Percentiles rank a stretch among this genome's conserved stretches.
Evolutionary conservation across 2,888 invertebrate species (phyloP).

Genomic region (Chalcis sispes): DNA sequence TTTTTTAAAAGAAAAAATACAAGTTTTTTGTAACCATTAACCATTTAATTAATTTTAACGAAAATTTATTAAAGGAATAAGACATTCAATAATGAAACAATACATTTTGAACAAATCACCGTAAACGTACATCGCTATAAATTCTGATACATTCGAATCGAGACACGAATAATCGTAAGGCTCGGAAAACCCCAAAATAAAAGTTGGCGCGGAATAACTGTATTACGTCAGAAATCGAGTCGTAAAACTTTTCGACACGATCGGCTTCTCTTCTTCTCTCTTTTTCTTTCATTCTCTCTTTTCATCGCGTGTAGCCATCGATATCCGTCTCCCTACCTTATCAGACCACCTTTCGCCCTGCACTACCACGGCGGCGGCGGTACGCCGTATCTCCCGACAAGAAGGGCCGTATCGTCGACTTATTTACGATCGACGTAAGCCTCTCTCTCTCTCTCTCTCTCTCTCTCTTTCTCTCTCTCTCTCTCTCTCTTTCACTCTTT

Average conservation of each 20-base stretch:
- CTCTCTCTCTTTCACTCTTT: slow-evolving; percentile 18
- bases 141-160: too few relatives aligned
- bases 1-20: too few relatives aligned
- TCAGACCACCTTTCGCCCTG: slow-evolving; percentile 61
- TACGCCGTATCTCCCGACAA: slow-evolving; percentile 66
- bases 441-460: slow-evolving; percentile 62
- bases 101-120: too few relatives aligned
- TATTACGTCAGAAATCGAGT: slow-evolving; percentile 64
- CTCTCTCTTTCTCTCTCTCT: slow-evolving; percentile 27
- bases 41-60: too few relatives aligned
- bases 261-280: slow-evolving; percentile 55
- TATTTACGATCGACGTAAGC: slow-evolving; percentile 72
- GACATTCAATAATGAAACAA: too few relatives aligned
- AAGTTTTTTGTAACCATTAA: too few relatives aligned
- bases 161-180: slow-evolving; percentile 6
- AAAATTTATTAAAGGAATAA: too few relatives aligned
- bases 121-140: too few relatives aligned
- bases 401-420: slow-evolving; percentile 69
- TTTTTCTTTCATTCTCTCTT: slow-evolving; percentile 57
- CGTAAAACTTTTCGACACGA: slow-evolving; percentile 67
- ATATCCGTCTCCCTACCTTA: slow-evolving; percentile 63
- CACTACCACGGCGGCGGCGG: slow-evolving; percentile 57
- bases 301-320: slow-evolving; percentile 61
- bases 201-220: slow-evolving; percentile 30
- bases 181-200: not conserved